Evolutionary conservation across 2,113 vertebrate genomes (phyloP), one percentile per base, ranked within the genome.

Genomic region (Turdus rufiventris): DNA sequence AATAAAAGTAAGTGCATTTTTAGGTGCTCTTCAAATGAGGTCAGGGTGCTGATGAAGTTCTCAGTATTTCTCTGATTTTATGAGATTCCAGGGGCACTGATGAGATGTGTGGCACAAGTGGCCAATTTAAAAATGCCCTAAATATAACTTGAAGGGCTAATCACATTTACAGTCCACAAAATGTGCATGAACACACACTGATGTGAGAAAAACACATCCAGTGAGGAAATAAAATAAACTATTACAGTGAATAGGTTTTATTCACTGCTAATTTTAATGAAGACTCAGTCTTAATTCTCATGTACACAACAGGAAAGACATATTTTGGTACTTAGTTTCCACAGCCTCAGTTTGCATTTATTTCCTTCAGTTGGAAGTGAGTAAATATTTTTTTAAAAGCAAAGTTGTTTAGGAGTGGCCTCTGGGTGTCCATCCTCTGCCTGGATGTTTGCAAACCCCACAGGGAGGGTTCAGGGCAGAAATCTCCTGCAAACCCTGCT

Each of bases 1-100:
- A 90, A 53, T 88, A 93, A 93, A 85, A 88, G 53, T 33, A 71
- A 86, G 73, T 36, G 50, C 36, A 36, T 74, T 88, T 84, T 95
- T 73, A 88, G 54, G 42, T 73, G 65, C 38, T 81, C 17, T 90
- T 57, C 65, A 85, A 78, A 51, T 53, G 38, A 85, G 82, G 82
- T 57, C 78, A 70, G 23, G 7, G 53, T 29, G 65, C 50, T 90
- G 47, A 86, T 60, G 40, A 56, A 89, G 65, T 70, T 89, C 78
- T 73, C 48, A 25, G 60, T 42, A 53, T 57, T 81, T 51, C 53
- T 76, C 18, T 53, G n/a, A 61, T n/a, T n/a, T 75, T 53, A 38
- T 53, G 60, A 61, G 74, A 70, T 47, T n/a, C 34, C 40, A 40
- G 48, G 29, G 36, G 45, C 81, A 26, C 18, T 8, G 67, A 51